Conservation (phyloP, 2,888 invertebrate species). For the Eristalis intricaria region DNA sequence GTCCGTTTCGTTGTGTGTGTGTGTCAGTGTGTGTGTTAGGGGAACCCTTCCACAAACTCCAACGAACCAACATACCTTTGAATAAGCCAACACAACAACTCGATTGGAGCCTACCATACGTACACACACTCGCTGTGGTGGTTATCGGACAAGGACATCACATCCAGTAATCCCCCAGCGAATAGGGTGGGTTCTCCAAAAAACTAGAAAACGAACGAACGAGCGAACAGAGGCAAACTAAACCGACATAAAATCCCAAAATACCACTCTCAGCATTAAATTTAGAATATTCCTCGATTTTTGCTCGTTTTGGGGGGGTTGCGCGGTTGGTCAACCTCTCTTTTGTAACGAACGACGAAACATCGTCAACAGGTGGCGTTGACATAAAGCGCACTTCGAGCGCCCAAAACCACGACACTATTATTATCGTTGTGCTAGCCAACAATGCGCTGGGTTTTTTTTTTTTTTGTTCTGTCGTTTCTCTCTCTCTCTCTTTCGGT, state of each 20-base stretch:
- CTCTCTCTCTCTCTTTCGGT: not conserved
- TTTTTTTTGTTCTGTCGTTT: not conserved
- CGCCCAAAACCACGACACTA: constrained; percentile 45
- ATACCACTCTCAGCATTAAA: constrained; percentile 44
- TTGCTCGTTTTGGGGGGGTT: not conserved
- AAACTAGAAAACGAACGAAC: constrained; percentile 5
- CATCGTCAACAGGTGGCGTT: constrained; percentile 60
- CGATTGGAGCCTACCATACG: not conserved
- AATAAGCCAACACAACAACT: not conserved
- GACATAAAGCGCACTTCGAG: constrained; percentile 43
- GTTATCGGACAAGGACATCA: constrained; percentile 48
- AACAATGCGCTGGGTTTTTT: constrained; percentile 14
- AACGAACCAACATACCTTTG: not conserved
- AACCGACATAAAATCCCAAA: constrained; percentile 41
- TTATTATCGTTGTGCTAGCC: constrained; percentile 57
- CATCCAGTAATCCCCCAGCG: not conserved
- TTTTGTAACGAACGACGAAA: not conserved
- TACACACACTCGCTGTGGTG: not conserved
- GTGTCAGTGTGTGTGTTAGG: not conserved
- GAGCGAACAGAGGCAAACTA: not conserved
- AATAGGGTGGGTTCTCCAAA: no score
- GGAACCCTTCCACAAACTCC: not conserved
- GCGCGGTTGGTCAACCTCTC: not conserved
- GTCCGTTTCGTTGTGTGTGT: not conserved
- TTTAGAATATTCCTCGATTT: constrained; percentile 37